Base-by-base conservation (phyloP, 2,797 vertebrate genomes). In the Pantherophis alleghaniensis region DNA sequence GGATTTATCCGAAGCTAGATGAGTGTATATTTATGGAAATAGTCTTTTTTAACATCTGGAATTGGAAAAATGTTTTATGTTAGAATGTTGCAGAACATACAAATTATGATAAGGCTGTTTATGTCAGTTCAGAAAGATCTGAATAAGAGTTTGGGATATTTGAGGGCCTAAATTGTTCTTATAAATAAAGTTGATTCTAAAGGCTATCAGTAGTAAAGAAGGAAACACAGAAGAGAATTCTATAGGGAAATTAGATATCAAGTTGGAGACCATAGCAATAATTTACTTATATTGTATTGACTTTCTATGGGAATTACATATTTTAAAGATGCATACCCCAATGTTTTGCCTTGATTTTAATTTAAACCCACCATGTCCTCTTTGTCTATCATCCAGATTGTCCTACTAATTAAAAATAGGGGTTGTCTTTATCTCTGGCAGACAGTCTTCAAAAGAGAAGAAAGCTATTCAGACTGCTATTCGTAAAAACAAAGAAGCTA, bases 401-500 rank as follows among this genome's bases (percentile, higher is more conserved):
- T 92, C 95, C 60, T 92, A 61, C 61, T 96, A 83, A 95, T 79
- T 93, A 91, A 97, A 94, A 95, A 51, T 93, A 83, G 37, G 42
- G 96, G 94, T 95, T 97, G 90, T 96, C 14, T 96, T 96, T 97
- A 89, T 97, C 87, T 95, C 92, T 96, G 96, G 79, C 97, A 99
- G 99, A 96, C 97, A 98, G 96, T 97, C 97, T 96, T 98, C 98
- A 97, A 98, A 97, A 92, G 98, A 99, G 98, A 99, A 99, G 98
- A 98, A 98, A 96, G 98, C 98, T 95, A 99, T 99, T 98, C 99
- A 99, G 96, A 98, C 98, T 5, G 98, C 98, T 37, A 99, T 99
- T 96, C 98, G 99, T 14, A 99, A 99, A 97, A 99, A 99, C 97
- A 99, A 98, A 97, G 99, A 99, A 96, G 98, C 98, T 94, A 99